phyloP scores from a whole-genome alignment of 2,113 vertebrate genomes.

The Falcunculus frontatus region DNA sequence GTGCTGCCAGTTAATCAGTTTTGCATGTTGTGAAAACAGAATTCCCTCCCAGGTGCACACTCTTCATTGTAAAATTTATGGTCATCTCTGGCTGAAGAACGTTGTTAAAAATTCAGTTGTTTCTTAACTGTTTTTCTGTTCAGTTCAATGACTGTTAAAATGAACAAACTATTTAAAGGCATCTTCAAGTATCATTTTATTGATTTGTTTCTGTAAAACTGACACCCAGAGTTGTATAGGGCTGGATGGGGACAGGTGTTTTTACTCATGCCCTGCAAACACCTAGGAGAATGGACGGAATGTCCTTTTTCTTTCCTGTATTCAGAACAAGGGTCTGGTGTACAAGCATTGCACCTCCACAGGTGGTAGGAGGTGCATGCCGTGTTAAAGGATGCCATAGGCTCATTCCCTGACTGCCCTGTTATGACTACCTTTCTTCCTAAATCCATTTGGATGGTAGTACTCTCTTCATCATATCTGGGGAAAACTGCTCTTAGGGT shows the following conservation, averaged over 20 bases:
- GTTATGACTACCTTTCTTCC: accelerated
- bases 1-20: neutral
- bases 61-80: neutral
- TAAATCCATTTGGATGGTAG: neutral
- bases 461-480: neutral
- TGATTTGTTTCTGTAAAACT: neutral
- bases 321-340: neutral
- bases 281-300: neutral
- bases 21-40: neutral
- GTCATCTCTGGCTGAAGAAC: neutral
- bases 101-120: neutral
- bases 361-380: neutral
- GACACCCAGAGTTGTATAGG: neutral
- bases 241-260: neutral
- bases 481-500: neutral
- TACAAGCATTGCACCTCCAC: neutral
- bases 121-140: neutral
- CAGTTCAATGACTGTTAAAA: neutral
- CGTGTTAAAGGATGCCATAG: neutral
- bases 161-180: neutral
- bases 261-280: neutral
- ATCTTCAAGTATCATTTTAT: neutral
- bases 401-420: neutral
- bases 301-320: neutral
- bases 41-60: neutral